Conservation (phyloP, 1,140 invertebrate genomes). For the Brachionus paranguensis region DNA sequence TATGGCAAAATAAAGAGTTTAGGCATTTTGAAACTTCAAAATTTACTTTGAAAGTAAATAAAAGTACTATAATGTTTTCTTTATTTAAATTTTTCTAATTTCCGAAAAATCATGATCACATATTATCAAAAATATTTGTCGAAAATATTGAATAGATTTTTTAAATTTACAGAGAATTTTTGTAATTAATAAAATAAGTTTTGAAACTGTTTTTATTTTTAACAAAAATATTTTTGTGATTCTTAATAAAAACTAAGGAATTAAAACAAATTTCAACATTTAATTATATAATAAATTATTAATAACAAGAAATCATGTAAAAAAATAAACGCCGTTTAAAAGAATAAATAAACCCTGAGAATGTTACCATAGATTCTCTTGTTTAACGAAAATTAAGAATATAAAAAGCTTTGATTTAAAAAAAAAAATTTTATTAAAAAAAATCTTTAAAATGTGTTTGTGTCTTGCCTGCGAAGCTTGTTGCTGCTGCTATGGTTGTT, state of each 20-base stretch:
- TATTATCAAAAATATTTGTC: too few relatives aligned
- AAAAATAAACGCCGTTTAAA: neutral
- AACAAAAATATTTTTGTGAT: neutral
- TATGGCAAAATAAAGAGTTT: too few relatives aligned
- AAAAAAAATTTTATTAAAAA: neutral
- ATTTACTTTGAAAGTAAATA: too few relatives aligned
- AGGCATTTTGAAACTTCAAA: too few relatives aligned
- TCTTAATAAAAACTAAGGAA: neutral
- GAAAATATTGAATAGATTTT: too few relatives aligned
- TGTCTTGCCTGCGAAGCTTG: constrained; percentile 7
- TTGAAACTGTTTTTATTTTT: too few relatives aligned
- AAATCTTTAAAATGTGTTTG: neutral
- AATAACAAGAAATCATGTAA: neutral
- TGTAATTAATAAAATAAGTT: too few relatives aligned
- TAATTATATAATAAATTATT: neutral
- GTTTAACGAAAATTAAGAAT: neutral
- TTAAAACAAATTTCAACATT: neutral
- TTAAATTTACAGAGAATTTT: too few relatives aligned
- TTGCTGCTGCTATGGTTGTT: neutral
- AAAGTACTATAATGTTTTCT: too few relatives aligned
- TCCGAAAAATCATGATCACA: too few relatives aligned
- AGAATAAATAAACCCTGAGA: neutral
- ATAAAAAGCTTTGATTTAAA: neutral
- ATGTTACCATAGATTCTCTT: neutral
- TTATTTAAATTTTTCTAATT: too few relatives aligned